Conservation (phyloP, 2,113 vertebrate genomes). For the Erythrolamprus reginae region DNA sequence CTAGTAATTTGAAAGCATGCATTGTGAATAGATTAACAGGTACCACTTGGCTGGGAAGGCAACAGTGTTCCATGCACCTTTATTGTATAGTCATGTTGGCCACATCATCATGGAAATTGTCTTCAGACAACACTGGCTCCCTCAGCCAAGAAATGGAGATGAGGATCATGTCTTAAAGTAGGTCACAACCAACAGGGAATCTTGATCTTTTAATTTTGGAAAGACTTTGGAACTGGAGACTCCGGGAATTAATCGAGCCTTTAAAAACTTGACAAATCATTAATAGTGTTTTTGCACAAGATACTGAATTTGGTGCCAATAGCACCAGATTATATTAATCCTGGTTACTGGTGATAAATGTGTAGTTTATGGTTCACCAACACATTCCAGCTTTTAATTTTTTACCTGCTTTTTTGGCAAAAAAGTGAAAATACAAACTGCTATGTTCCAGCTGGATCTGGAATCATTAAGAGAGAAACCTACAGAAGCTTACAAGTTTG, state of each 20-base stretch:
- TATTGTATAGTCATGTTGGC: not conserved
- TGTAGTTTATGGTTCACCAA: not conserved
- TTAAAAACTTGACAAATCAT: not conserved
- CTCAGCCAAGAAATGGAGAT: too few species aligned
- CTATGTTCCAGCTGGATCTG: not conserved
- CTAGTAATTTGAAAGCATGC: not conserved
- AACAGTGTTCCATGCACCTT: not conserved
- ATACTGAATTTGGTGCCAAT: not conserved
- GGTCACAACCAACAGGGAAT: not conserved
- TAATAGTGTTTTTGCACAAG: not conserved
- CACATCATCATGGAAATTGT: not conserved
- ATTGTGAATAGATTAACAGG: not conserved
- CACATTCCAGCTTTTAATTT: not conserved
- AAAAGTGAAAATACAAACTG: not conserved
- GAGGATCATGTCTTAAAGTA: too few species aligned
- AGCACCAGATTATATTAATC: not conserved
- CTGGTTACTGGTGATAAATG: not conserved
- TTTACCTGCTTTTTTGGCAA: not conserved
- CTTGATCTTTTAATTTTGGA: not conserved
- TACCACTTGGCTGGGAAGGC: not conserved
- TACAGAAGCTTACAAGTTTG: not conserved
- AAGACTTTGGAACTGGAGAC: not conserved
- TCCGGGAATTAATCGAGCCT: not conserved
- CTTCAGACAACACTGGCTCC: not conserved
- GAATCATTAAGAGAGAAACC: not conserved